A percentile compares a stretch with the other conserved stretches of the same genome.
These are phyloP conservation scores for Nerophis ophidion DNA, from an alignment of 2,113 vertebrate species.

Conservation along the genomic window DNA sequence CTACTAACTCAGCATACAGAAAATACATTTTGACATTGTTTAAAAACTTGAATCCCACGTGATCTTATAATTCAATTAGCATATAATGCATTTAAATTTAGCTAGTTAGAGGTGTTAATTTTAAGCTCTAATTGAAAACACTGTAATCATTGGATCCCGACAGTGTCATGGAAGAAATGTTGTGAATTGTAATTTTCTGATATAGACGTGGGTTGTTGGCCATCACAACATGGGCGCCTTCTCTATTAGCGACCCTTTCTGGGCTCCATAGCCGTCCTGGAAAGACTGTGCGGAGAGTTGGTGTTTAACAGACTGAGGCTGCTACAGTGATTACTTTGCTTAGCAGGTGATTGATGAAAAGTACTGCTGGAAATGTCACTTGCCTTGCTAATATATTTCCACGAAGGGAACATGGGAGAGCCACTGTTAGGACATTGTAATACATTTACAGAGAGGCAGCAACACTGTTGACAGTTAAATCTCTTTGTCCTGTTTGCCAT, in stretches of 20 bases:
- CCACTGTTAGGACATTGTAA: conserved; percentile 55
- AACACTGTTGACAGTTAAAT: conserved; percentile 15
- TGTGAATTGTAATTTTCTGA: neutral
- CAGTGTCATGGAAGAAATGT: neutral
- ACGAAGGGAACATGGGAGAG: conserved; percentile 53
- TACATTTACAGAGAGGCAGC: conserved; percentile 36
- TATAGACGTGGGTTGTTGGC: conserved; percentile 25
- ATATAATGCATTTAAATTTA: neutral
- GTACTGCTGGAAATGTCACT: conserved; percentile 66
- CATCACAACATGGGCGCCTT: conserved; percentile 26
- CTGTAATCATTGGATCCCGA: neutral
- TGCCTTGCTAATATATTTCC: conserved; percentile 61
- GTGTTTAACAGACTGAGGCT: conserved; percentile 66
- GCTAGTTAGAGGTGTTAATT: neutral
- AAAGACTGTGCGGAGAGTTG: conserved; percentile 45
- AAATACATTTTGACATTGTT: neutral
- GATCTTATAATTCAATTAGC: neutral
- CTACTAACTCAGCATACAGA: neutral
- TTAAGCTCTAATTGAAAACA: neutral
- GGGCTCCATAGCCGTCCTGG: conserved; percentile 29
- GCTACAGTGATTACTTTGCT: conserved; percentile 68
- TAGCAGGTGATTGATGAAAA: conserved; percentile 69
- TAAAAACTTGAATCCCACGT: neutral
- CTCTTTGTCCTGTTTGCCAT: conserved; percentile 15
- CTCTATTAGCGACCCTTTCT: conserved; percentile 42